Conservation (phyloP, 2,888 invertebrate genomes). For the Orthosia gothica region DNA sequence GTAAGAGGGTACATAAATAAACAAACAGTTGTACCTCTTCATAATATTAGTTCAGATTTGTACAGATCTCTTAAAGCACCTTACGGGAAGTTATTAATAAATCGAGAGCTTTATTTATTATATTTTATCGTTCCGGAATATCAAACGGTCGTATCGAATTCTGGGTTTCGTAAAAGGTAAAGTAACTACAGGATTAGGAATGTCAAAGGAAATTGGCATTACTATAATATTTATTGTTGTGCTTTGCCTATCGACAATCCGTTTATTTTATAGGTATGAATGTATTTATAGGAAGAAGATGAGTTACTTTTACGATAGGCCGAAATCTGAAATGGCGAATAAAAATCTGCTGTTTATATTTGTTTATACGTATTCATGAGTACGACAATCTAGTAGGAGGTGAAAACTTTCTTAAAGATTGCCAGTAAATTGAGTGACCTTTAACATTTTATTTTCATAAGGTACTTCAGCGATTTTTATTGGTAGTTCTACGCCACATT, state of each 20-base stretch:
- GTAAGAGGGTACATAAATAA: not conserved
- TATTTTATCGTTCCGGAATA: constrained; percentile 15
- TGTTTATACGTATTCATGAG: too few species aligned
- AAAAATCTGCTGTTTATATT: too few species aligned
- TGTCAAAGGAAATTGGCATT: constrained; percentile 19
- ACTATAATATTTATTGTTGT: constrained; percentile 3
- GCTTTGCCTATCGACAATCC: not conserved
- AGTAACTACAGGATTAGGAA: constrained; percentile 22
- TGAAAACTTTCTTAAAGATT: too few species aligned
- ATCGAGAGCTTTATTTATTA: constrained; percentile 1
- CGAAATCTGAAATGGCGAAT: too few species aligned
- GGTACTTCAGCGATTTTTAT: not conserved
- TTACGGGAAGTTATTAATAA: constrained; percentile 6
- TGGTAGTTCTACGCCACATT: not conserved
- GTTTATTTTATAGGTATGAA: not conserved
- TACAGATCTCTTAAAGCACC: not conserved
- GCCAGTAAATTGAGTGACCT: too few species aligned
- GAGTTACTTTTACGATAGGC: not conserved
- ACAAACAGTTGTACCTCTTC: not conserved
- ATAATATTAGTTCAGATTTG: not conserved
- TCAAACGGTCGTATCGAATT: constrained; percentile 15
- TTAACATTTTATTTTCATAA: too few species aligned
- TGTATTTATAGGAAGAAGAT: not conserved
- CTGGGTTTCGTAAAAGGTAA: constrained; percentile 11
- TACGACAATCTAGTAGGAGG: too few species aligned